Conservation (phyloP, 2,113 vertebrate species). For the Gallinago undulata region DNA sequence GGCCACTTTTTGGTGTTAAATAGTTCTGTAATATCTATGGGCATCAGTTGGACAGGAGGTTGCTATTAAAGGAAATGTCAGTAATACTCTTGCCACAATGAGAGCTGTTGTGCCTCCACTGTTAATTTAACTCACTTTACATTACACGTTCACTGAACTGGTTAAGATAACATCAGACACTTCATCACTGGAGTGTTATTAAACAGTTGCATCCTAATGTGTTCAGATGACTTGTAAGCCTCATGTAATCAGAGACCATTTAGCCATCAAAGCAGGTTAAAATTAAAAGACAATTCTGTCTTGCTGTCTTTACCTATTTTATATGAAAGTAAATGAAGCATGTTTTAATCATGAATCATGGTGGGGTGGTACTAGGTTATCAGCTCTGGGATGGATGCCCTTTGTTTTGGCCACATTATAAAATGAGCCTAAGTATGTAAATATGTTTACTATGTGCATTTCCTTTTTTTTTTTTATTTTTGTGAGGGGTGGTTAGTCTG, state of each 20-base stretch:
- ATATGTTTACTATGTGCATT: not conserved
- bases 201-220: not conserved
- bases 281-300: not conserved
- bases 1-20: not conserved
- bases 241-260: not conserved
- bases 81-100: not conserved
- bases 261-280: not conserved
- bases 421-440: not conserved
- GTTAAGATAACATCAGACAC: conserved; percentile 6
- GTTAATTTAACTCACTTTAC: conserved; percentile 7
- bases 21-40: not conserved
- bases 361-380: not conserved
- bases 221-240: not conserved
- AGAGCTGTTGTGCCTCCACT: not conserved
- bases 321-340: not conserved
- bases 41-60: not conserved
- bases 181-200: conserved; percentile 26
- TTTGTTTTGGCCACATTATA: not conserved
- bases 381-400: not conserved
- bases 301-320: not conserved
- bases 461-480: not conserved
- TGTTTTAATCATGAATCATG: not conserved
- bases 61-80: not conserved
- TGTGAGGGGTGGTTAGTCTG: not conserved
- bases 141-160: not conserved